Evolutionary conservation across 2,888 invertebrate genomes (phyloP).

Genomic region (Aphidoletes aphidimyza): DNA sequence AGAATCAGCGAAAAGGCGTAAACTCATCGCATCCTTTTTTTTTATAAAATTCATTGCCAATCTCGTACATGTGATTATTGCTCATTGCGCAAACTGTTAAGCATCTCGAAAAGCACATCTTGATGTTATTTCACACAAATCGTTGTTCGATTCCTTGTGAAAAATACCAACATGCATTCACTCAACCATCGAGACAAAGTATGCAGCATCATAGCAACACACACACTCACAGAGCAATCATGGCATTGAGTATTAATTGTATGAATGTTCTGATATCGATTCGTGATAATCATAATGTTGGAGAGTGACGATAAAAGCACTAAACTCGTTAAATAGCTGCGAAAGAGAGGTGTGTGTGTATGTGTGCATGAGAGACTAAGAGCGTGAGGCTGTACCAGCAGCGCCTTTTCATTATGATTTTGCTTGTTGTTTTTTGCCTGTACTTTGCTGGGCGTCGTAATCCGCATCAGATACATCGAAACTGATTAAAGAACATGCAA

Average conservation of each 20-base stretch:
- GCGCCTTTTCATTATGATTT: neutral
- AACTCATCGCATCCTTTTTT: slow-evolving; percentile 51
- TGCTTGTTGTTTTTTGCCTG: neutral
- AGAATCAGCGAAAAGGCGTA: slow-evolving; percentile 23
- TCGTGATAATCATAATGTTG: slow-evolving; percentile 40
- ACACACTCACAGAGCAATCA: too few species aligned
- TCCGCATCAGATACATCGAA: slow-evolving; percentile 16
- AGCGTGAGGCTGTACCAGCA: too few species aligned
- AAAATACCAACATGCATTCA: neutral
- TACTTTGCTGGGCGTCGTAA: neutral
- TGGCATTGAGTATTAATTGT: slow-evolving; percentile 52
- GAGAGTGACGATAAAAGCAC: slow-evolving; percentile 53
- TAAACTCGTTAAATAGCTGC: slow-evolving; percentile 53
- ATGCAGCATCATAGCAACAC: neutral
- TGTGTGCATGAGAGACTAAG: neutral
- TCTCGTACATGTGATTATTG: slow-evolving; percentile 43
- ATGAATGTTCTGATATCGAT: slow-evolving; percentile 46
- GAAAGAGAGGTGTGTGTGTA: slow-evolving; percentile 38
- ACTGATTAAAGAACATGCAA: slow-evolving; percentile 43
- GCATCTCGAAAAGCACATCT: neutral
- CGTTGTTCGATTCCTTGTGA: neutral
- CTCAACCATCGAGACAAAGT: neutral
- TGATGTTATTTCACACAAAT: slow-evolving; percentile 5
- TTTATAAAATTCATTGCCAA: slow-evolving; percentile 44
- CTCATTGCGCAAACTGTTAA: neutral